Conservation (phyloP, 2,113 vertebrate species). For the Haemorhous mexicanus region DNA sequence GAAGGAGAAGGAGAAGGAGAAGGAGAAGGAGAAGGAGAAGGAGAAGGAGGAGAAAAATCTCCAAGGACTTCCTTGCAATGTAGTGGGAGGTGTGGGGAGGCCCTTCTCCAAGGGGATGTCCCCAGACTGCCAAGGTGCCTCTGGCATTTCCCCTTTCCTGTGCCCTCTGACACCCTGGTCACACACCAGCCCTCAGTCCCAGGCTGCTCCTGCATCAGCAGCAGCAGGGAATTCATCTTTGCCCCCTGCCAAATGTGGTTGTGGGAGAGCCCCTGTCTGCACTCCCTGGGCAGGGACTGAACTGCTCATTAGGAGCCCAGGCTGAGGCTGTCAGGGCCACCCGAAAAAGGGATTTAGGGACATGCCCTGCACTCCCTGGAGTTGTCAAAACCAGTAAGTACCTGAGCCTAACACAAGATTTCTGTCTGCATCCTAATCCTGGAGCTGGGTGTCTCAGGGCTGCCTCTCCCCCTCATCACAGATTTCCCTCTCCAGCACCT, state of each 20-base stretch:
- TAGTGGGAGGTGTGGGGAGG: neutral
- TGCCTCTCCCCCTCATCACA: neutral
- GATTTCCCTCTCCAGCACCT: neutral
- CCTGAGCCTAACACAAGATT: neutral
- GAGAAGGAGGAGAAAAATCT: neutral
- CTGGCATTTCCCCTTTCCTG: neutral
- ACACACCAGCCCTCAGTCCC: neutral
- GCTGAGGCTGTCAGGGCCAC: neutral
- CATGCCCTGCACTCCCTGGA: neutral
- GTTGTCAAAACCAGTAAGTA: neutral
- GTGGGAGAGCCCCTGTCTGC: neutral
- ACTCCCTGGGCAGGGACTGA: neutral
- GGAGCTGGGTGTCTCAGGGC: neutral
- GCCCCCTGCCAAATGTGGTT: neutral
- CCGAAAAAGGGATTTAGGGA: neutral
- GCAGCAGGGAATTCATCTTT: neutral
- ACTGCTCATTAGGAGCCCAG: neutral
- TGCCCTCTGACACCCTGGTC: neutral
- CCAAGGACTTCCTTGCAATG: neutral
- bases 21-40: neutral
- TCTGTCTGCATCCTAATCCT: neutral
- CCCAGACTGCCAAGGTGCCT: fast-evolving
- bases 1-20: neutral
- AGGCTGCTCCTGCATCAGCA: neutral
- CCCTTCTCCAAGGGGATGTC: neutral